phyloP scores from a whole-genome alignment of 2,888 invertebrate genomes.

The Petrolisthes cinctipes region DNA sequence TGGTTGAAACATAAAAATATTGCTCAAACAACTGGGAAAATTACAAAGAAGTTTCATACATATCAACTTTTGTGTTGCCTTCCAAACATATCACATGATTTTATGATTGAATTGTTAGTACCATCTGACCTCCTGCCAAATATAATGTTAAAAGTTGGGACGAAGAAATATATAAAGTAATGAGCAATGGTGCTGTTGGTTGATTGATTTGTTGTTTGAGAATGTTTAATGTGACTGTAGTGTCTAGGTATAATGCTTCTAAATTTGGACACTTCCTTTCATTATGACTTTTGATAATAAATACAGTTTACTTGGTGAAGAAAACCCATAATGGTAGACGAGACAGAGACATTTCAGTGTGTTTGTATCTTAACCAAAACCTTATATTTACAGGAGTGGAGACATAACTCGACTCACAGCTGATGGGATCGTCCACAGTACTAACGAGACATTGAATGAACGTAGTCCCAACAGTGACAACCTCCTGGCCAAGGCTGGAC shows the following conservation, averaged over 20 bases:
- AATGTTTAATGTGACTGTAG: not conserved
- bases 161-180: too few relatives aligned
- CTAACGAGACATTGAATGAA: slow-evolving; percentile 89
- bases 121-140: too few relatives aligned
- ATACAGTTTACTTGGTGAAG: not conserved
- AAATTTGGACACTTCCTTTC: not conserved
- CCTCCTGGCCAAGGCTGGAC: slow-evolving; percentile 84
- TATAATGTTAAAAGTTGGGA: too few relatives aligned
- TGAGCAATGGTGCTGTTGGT: too few relatives aligned
- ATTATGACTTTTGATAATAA: not conserved
- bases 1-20: too few relatives aligned
- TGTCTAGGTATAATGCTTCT: too few relatives aligned
- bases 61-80: too few relatives aligned
- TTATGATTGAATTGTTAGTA: too few relatives aligned
- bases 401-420: slow-evolving; percentile 87
- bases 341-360: not conserved
- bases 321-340: not conserved
- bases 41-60: too few relatives aligned
- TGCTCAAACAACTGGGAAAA: too few relatives aligned
- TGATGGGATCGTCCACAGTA: slow-evolving; percentile 90
- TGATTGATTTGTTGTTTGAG: too few relatives aligned
- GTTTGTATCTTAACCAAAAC: not conserved
- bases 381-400: slow-evolving; percentile 80
- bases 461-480: slow-evolving; percentile 84
- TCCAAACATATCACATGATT: too few relatives aligned